Evolutionary conservation across 2,113 vertebrate genomes (phyloP).

Genomic region (Tinamus guttatus): DNA sequence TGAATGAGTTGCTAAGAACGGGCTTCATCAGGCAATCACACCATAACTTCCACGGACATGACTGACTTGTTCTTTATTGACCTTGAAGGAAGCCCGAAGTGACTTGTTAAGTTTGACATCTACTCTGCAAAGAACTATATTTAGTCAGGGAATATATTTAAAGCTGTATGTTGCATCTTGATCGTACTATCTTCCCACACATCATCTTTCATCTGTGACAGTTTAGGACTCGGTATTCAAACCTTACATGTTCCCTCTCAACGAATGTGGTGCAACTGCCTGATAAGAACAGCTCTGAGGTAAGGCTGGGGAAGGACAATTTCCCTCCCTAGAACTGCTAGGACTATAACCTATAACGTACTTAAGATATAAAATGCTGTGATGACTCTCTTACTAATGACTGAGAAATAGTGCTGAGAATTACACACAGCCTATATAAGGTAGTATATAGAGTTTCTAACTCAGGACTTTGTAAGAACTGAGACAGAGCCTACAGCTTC

Average conservation of each 20-base stretch:
- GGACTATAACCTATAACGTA: neutral
- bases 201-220: neutral
- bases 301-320: neutral
- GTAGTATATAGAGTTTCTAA: neutral
- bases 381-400: neutral
- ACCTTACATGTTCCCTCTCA: neutral
- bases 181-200: neutral
- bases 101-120: fast-evolving
- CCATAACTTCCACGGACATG: neutral
- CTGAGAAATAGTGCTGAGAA: neutral
- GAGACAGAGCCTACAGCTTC: neutral
- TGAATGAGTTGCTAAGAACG: neutral
- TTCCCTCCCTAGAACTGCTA: neutral
- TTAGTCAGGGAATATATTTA: neutral
- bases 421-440: neutral
- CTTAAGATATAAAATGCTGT: neutral
- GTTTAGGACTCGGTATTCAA: neutral
- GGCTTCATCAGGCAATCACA: neutral
- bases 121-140: neutral
- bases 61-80: neutral
- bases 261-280: neutral
- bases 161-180: neutral
- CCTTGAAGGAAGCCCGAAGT: neutral
- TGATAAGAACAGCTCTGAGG: neutral
- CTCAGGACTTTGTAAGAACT: neutral